Evolutionary conservation across 2,797 vertebrate genomes (phyloP).

Genomic region (Ceyx erithaca): DNA sequence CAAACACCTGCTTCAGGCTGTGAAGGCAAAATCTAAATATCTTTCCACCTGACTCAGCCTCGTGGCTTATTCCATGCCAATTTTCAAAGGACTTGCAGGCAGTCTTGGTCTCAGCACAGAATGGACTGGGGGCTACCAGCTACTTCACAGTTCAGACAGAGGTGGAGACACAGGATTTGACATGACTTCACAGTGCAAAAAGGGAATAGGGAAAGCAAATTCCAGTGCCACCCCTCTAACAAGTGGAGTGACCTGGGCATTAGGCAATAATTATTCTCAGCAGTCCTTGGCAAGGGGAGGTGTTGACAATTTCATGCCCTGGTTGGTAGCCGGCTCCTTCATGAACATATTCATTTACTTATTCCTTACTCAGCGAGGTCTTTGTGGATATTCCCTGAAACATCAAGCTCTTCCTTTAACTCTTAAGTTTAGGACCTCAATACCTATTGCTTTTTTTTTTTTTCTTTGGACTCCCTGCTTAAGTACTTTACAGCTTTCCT

Average conservation of each 20-base stretch:
- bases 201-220: not conserved
- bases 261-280: not conserved
- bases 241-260: not conserved
- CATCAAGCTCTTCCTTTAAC: not conserved
- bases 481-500: not conserved
- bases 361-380: not conserved
- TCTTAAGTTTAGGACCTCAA: not conserved
- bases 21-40: not conserved
- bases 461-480: not conserved
- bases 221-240: not conserved
- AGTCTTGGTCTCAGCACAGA: not conserved
- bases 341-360: not conserved
- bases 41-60: not conserved
- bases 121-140: not conserved
- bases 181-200: not conserved
- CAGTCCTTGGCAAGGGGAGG: not conserved
- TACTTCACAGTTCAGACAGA: not conserved
- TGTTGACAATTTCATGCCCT: not conserved
- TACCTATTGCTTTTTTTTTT: not conserved
- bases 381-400: not conserved
- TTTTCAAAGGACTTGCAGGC: not conserved
- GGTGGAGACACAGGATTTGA: not conserved
- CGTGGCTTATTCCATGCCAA: not conserved
- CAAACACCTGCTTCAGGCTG: not conserved
- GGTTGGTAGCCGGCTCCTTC: not conserved